Evolutionary conservation across 1,140 invertebrate genomes (phyloP).

Genomic region (Hyphantria cunea): DNA sequence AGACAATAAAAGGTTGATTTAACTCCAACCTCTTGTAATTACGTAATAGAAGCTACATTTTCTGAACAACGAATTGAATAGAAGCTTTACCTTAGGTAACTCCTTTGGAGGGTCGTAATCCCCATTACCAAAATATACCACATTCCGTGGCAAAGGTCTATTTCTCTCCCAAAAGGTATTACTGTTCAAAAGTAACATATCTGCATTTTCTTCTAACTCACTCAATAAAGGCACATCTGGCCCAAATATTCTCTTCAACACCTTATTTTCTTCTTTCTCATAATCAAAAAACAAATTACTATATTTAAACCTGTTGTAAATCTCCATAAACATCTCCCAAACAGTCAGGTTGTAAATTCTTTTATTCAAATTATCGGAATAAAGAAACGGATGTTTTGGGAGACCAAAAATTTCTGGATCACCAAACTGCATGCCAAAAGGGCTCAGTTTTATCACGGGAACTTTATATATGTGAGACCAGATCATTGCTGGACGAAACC

Average conservation of each 20-base stretch:
- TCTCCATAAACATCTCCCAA: not conserved
- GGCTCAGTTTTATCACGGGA: not conserved
- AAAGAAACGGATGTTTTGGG: not conserved
- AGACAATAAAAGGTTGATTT: too few relatives aligned
- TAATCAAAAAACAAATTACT: not conserved
- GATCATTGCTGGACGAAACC: not conserved
- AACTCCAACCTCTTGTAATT: too few relatives aligned
- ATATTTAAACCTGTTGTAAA: not conserved
- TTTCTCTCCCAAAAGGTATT: conserved; percentile 80
- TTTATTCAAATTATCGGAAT: not conserved
- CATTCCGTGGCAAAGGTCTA: conserved; percentile 77
- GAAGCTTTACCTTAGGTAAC: conserved; percentile 57
- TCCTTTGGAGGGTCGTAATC: conserved; percentile 66
- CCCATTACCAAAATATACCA: conserved; percentile 84
- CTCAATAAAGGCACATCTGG: conserved; percentile 42
- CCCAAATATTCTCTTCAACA: conserved; percentile 39
- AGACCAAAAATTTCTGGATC: not conserved
- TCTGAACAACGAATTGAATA: too few relatives aligned
- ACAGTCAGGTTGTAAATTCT: conserved; percentile 3
- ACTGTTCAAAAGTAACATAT: conserved; percentile 82
- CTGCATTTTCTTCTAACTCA: conserved; percentile 43
- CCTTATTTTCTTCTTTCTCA: not conserved
- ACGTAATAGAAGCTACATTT: too few relatives aligned
- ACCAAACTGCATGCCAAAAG: not conserved
- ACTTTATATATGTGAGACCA: conserved; percentile 12